Base-by-base conservation (phyloP, 2,888 invertebrate genomes). In the Antheraea assamensis region DNA sequence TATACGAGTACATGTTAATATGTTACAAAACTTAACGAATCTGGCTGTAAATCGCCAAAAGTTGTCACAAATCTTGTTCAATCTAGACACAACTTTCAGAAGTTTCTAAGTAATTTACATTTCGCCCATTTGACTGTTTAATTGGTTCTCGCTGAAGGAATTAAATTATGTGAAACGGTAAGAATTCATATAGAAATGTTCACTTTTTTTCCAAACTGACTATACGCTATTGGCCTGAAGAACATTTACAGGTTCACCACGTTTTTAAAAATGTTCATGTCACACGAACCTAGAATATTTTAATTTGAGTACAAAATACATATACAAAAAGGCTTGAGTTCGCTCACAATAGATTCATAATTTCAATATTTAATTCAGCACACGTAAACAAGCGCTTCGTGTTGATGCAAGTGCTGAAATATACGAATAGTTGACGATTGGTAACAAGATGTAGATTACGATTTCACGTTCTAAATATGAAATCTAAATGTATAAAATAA, bases 41-140 rank as follows among this genome's bases (percentile, higher is more conserved):
- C 21, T 0, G 24, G 58, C 24, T 13, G 24, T 58, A 58, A 58
- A 58, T 58, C 58, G n/a, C 24, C n/a, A n/a, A 24, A 58, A 24
- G 58, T 58, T 24, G 24, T 24, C 58, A 58, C 58, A 58, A 24
- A 24, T 58, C 24, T 24, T 58, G 58, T 58, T 58, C 24, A 58
- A 58, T 58, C 24, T 72, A 47, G 30, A 64, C 30, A 31, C 66
- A 30, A 30, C 66, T 31, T 10, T 71, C 55, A 1, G 8, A 30
- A 47, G 30, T 71, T 17, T n/a, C 19, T 31, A 21, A 71, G 31
- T 71, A 55, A 71, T 71, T 71, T 71, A 55, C 55, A 55, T 71
- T 71, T 71, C 71, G 8, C 19, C 21, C 55, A 55, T 55, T 52
- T 31, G 21, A 71, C 66, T 66, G 30, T 31, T 66, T 66, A 66